Conservation (phyloP, 2,888 invertebrate species). For the Octodonta nipae region DNA sequence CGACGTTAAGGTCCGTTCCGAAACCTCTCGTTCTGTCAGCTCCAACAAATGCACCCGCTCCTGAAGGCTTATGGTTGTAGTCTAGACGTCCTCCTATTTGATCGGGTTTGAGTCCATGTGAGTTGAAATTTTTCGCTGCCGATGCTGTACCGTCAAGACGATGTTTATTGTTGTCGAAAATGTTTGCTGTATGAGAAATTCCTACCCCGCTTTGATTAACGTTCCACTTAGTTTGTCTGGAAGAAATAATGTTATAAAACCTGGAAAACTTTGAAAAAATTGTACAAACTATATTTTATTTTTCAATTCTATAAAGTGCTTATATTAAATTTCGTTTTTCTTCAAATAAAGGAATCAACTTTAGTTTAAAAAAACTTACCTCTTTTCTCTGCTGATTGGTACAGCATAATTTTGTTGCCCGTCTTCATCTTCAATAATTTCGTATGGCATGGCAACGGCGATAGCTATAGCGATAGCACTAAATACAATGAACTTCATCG, state of each 20-base stretch:
- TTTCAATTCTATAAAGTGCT: no score
- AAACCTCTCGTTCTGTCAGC: constrained; percentile 17
- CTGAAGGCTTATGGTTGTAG: constrained; percentile 19
- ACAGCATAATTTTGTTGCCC: constrained; percentile 11
- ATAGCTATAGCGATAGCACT: constrained; percentile 8
- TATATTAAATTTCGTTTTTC: no score
- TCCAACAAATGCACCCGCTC: constrained; percentile 16
- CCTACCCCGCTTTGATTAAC: constrained; percentile 7
- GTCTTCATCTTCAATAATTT: constrained; percentile 13
- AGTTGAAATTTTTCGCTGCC: constrained; percentile 17
- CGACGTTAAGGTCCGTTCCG: constrained; percentile 21
- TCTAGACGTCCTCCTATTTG: constrained; percentile 19
- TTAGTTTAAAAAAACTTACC: no score
- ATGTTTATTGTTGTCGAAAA: constrained; percentile 17
- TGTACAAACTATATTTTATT: no score
- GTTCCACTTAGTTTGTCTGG: constrained; percentile 11
- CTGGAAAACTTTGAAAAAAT: no score
- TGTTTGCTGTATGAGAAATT: constrained; percentile 17
- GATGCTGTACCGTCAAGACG: constrained; percentile 18
- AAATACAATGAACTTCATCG: constrained; percentile 11
- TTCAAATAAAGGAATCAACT: no score
- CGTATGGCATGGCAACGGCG: constrained; percentile 10
- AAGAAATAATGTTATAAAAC: no score
- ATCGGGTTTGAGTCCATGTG: constrained; percentile 18
- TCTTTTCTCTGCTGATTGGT: constrained; percentile 10